These are phyloP conservation scores for Petaurus breviceps DNA, from an alignment of 2,113 vertebrate genomes.

Conservation along the genomic window DNA sequence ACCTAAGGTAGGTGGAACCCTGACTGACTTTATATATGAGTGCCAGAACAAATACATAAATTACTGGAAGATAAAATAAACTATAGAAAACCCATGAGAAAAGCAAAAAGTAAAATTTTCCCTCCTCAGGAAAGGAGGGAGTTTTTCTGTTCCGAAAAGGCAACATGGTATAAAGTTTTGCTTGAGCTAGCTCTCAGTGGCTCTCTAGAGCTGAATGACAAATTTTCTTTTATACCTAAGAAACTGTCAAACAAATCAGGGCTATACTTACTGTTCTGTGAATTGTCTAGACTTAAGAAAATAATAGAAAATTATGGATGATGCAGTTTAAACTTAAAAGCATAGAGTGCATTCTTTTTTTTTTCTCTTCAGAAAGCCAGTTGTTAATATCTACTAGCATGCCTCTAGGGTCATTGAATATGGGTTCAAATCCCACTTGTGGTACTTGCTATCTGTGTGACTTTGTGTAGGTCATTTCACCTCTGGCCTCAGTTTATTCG, in stretches of 20 bases:
- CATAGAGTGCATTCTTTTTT: background rate
- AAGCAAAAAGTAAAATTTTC: background rate
- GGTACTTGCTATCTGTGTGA: background rate
- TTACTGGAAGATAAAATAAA: background rate
- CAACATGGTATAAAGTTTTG: background rate
- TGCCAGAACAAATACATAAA: background rate
- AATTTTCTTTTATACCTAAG: background rate
- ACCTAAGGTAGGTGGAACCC: background rate
- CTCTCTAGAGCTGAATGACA: background rate
- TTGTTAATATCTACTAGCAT: background rate
- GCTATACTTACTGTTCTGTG: background rate
- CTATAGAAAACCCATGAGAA: background rate
- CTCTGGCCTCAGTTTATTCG: background rate
- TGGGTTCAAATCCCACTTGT: background rate
- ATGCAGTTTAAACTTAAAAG: background rate
- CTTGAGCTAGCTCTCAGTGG: background rate
- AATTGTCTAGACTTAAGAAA: background rate
- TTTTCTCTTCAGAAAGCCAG: background rate
- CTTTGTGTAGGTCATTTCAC: background rate
- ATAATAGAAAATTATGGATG: background rate
- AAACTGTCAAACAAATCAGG: background rate
- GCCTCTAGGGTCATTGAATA: background rate
- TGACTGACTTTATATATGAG: background rate
- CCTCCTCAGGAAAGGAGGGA: background rate
- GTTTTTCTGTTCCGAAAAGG: background rate